Conservation (phyloP, 2,113 vertebrate species). For the Tragelaphus strepsiceros region DNA sequence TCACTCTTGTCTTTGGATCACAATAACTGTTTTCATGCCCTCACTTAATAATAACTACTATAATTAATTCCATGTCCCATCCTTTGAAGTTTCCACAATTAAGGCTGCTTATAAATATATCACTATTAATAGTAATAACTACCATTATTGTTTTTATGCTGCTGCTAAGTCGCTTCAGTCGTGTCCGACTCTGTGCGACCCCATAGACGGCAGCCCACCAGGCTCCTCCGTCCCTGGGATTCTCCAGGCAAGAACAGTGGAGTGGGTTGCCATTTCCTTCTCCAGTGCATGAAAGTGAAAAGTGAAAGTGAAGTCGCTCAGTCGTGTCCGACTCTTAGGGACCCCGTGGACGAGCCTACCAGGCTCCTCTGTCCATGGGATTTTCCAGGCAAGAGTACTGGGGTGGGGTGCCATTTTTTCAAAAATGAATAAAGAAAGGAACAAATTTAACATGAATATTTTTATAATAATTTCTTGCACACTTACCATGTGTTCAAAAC, state of each 20-base stretch:
- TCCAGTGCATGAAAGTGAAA: too few relatives aligned
- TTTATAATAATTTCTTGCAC: background rate
- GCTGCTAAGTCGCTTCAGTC: too few relatives aligned
- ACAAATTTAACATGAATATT: background rate
- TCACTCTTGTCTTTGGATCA: accelerated
- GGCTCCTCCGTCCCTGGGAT: too few relatives aligned
- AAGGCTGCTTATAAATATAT: background rate
- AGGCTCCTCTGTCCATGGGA: too few relatives aligned
- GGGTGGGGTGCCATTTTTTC: background rate
- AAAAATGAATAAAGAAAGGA: background rate
- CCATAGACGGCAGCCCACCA: too few relatives aligned
- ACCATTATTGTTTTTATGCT: background rate
- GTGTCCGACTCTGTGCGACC: too few relatives aligned
- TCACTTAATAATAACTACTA: background rate
- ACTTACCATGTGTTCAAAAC: background rate
- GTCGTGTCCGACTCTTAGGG: too few relatives aligned
- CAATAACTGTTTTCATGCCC: background rate
- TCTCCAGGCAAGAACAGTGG: too few relatives aligned
- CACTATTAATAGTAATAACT: background rate
- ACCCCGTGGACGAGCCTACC: too few relatives aligned
- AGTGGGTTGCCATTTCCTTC: too few relatives aligned
- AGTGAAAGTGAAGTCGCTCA: too few relatives aligned
- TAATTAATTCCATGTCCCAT: background rate
- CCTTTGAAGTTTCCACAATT: background rate
- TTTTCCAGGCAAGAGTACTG: too few relatives aligned